phyloP scores from a whole-genome alignment of 2,888 invertebrate genomes.

The Pyrocoelia pectoralis region DNA sequence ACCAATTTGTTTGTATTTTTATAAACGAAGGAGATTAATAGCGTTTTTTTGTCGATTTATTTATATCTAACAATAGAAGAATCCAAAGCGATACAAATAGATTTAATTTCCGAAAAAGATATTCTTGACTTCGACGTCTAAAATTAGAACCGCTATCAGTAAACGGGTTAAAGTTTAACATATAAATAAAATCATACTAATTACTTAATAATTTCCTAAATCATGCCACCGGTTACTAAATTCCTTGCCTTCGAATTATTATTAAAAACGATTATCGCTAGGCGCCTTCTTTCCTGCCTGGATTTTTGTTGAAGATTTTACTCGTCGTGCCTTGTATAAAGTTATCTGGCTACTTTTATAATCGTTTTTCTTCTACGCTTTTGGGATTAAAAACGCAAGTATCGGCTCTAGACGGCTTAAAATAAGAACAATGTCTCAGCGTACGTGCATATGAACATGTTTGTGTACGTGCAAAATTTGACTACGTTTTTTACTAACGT shows the following conservation, averaged over 20 bases:
- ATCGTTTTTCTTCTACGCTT: no score
- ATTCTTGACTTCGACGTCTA: constrained; percentile 4
- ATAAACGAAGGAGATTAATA: no score
- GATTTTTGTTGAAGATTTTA: background rate
- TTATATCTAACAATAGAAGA: no score
- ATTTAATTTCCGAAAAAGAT: constrained; percentile 6
- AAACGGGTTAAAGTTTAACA: constrained; percentile 2
- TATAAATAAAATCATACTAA: constrained; percentile 3
- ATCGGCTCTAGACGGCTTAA: no score
- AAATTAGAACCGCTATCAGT: background rate
- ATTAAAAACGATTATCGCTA: background rate
- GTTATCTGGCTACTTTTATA: background rate
- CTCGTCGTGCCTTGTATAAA: background rate
- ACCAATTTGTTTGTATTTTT: no score
- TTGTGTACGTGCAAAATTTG: no score
- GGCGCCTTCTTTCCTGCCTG: background rate
- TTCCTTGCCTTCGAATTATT: background rate
- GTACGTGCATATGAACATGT: no score
- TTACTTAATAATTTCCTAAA: background rate
- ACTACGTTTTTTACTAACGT: no score
- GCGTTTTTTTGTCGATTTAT: no score
- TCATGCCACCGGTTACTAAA: background rate
- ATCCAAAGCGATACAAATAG: background rate
- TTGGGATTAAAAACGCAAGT: no score
- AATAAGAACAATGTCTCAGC: no score